phyloP scores from a whole-genome alignment of 2,113 vertebrate genomes.

The Sciurus niger region DNA sequence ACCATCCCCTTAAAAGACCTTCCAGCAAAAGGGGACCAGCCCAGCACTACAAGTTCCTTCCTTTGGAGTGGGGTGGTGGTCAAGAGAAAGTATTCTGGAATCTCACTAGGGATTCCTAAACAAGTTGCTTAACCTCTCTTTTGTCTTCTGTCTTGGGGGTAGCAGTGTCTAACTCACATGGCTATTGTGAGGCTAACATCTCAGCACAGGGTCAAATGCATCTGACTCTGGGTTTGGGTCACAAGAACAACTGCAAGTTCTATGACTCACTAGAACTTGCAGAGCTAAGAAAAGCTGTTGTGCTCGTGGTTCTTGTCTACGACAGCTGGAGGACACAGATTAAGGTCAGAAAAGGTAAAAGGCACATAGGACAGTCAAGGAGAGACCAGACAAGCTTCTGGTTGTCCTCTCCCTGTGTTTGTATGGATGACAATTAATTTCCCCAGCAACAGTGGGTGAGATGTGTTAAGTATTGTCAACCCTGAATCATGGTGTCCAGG shows the following conservation, averaged over 20 bases:
- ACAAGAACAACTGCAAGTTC: not conserved
- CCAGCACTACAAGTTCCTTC: not conserved
- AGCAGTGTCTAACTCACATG: not conserved
- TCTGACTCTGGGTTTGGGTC: not conserved
- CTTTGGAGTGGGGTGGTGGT: not conserved
- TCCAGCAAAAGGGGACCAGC: not conserved
- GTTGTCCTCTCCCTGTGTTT: not conserved
- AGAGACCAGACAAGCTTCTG: not conserved
- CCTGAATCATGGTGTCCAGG: not conserved
- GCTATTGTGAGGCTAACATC: not conserved
- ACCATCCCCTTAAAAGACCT: too few species aligned
- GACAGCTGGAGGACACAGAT: not conserved
- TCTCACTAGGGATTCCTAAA: not conserved
- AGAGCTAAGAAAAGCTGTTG: not conserved
- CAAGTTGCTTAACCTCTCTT: not conserved
- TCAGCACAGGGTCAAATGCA: not conserved
- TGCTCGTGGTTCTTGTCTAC: not conserved
- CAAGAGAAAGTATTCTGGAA: not conserved
- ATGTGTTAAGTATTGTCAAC: not conserved
- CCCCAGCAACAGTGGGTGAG: not conserved
- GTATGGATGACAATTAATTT: not conserved
- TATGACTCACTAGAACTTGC: not conserved
- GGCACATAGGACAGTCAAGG: not conserved
- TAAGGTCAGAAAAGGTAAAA: not conserved
- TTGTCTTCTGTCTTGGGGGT: not conserved